Evolutionary conservation across 1,140 invertebrate genomes (phyloP), one percentile per base, ranked within the genome.

Genomic region (Cherax destructor): DNA sequence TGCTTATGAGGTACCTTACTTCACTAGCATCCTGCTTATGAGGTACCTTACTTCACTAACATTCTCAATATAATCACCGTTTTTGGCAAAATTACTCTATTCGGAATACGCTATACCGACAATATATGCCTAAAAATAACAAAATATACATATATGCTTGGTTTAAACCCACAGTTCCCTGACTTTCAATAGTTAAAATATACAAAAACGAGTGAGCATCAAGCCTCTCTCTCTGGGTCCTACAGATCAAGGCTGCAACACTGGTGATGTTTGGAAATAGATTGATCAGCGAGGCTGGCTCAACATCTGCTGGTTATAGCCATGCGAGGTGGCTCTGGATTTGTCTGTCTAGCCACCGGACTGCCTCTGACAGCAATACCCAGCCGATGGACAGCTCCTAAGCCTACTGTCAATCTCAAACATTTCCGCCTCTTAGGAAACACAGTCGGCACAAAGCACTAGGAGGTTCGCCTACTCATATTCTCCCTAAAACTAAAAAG

Each of bases 401-500:
- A 41, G 76, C 50, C 50, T 30, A 78, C 59, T 59, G 6, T 30
- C 5, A 30, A 24, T 74, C 24, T 74, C 69, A 41, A 74, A 74
- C 69, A 74, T 9, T 5, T 21, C 69, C 69, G 30, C 4, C 6
- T 30, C 69, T 6, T 74, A 74, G 69, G 69, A 7, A 74, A 74
- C 69, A 74, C 69, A 30, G 21, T 10, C 16, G 30, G 69, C 69
- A 74, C 69, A 74, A 7, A 24, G 69, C 69, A 74, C 69, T 74
- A 30, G 24, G 69, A 3, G 24, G n/a, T 30, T 83, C 61, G 41
- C 81, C 81, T 16, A 30, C 69, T 52, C 30, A 83, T 83, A 24
- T 56, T 65, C 80, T 81, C 87, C 59, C 83, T 91, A 47, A 78
- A 78, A 86, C 89, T 85, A 65, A 77, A 85, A 61, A 84, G 61